Evolutionary conservation across 2,113 vertebrate species (phyloP).

Genomic region (Caretta caretta): DNA sequence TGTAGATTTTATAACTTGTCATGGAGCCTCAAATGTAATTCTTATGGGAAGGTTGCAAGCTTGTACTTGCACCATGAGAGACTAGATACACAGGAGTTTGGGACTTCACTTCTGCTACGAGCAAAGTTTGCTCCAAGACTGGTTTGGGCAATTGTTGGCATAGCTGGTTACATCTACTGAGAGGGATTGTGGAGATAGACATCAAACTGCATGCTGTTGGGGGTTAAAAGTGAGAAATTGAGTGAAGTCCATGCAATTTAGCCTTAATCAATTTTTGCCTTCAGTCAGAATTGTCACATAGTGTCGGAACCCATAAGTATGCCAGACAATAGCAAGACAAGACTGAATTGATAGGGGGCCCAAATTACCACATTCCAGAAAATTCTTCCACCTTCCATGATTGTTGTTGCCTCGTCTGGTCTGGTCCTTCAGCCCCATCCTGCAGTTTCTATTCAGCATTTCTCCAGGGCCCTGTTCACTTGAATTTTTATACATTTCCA

Average conservation of each 20-base stretch:
- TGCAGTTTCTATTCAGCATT: not conserved
- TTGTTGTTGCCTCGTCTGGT: not conserved
- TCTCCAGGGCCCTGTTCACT: not conserved
- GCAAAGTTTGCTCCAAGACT: not conserved
- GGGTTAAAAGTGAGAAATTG: not conserved
- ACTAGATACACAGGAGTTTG: not conserved
- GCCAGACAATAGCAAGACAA: not conserved
- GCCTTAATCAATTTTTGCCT: not conserved
- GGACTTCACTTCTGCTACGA: not conserved
- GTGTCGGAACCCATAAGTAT: not conserved
- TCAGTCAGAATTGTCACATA: not conserved
- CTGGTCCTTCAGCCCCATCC: not conserved
- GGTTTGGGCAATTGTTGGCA: not conserved
- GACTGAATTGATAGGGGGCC: not conserved
- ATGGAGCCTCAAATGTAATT: not conserved
- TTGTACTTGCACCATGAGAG: rapidly evolving
- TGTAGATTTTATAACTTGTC: not conserved
- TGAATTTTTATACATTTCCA: not conserved
- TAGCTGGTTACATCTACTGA: not conserved
- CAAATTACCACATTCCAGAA: not conserved
- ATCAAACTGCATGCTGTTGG: not conserved
- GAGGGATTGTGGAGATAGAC: not conserved
- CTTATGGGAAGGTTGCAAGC: not conserved
- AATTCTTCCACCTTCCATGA: not conserved
- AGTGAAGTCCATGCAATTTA: not conserved